Evolutionary conservation across 30 jellyfish, hydroid and myxozoan species (phyloP), one percentile per base, ranked within the genome.

Genomic region (Catostylus mosaicus): DNA sequence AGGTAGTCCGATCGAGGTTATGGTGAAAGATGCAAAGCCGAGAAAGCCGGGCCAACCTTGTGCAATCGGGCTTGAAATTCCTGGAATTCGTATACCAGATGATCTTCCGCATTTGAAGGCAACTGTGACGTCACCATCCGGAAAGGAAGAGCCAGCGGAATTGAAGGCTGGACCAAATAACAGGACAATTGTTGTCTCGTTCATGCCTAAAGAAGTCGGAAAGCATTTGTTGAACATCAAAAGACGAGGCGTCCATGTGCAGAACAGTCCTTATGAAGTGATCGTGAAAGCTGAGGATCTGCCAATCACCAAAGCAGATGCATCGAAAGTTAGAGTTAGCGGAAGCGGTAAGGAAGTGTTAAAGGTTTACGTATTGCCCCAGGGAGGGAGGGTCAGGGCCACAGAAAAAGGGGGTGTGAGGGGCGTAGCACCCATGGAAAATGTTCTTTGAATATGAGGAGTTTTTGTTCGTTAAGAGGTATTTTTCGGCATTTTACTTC

Each of bases 1-100:
- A 35, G 97, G 97, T 32, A 95, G 99, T 74, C 99, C 99, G 23
- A 87, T 95, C 54, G 97, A 89, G 80, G 97, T 95, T 62, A 79
- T 89, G 94, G 97, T 95, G 35, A 93, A 90, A 31, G 95, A 89
- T 48, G 97, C 96, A 14, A 94, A 94, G 68, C 96, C 96, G 51
- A 90, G 94, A 66, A 92, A 92, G 89, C 98, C 96, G 16, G 92
- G 96, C 46, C 95, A 84, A 45, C 89, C 90, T 14, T 94, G 97
- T 69, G 99, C 94, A 35, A 96, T 94, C 56, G 99, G 99, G 3
- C 86, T 94, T 30, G 99, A 88, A 71, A 88, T 89, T 36, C 97
- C 97, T 22, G 99, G 97, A 50, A 89, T 95, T 43, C 78, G 85
- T 20, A 75, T 95, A 37, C 99, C 99, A 2, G 99, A 89, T 5